A percentile compares a stretch with the other conserved stretches of the same genome.
Conservation (phyloP, 30 jellyfish, hydroid and myxozoan genomes). For the Morbakka virulenta region DNA sequence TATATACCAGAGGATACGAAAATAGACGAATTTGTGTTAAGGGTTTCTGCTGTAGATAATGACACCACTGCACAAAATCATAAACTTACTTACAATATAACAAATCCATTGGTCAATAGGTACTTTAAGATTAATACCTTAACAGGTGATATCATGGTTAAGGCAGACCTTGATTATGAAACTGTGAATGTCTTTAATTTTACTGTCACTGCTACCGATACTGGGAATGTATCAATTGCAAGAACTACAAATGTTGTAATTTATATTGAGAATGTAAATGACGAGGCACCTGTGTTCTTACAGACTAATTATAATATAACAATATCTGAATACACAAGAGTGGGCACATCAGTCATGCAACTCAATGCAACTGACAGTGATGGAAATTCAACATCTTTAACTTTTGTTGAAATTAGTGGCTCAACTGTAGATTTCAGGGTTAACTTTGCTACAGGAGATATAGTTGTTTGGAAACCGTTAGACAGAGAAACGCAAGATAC, state of each 20-base stretch:
- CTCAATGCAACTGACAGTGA: constrained; percentile 46
- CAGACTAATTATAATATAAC: neutral
- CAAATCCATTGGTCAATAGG: constrained; percentile 7
- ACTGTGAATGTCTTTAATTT: constrained; percentile 24
- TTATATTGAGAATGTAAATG: neutral
- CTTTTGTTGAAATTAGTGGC: constrained; percentile 51
- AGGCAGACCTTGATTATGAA: constrained; percentile 63
- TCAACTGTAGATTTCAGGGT: constrained; percentile 35
- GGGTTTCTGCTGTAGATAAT: neutral
- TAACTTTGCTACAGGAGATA: constrained; percentile 36
- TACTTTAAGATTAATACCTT: constrained; percentile 54
- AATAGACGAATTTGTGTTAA: neutral
- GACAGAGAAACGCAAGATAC: constrained; percentile 65
- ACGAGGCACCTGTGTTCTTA: constrained; percentile 2
- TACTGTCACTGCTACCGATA: neutral
- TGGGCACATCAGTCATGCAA: constrained; percentile 17
- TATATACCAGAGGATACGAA: neutral
- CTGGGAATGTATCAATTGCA: neutral
- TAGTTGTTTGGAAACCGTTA: constrained; percentile 17
- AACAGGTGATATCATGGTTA: constrained; percentile 61
- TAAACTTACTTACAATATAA: neutral
- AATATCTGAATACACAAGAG: constrained; percentile 23
- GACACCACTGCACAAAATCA: neutral
- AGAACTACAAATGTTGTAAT: neutral
- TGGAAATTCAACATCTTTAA: constrained; percentile 38